Percentiles rank a stretch among this genome's conserved stretches.
Evolutionary conservation across 2,113 vertebrate species (phyloP).

Genomic region (Sebastes fasciatus): DNA sequence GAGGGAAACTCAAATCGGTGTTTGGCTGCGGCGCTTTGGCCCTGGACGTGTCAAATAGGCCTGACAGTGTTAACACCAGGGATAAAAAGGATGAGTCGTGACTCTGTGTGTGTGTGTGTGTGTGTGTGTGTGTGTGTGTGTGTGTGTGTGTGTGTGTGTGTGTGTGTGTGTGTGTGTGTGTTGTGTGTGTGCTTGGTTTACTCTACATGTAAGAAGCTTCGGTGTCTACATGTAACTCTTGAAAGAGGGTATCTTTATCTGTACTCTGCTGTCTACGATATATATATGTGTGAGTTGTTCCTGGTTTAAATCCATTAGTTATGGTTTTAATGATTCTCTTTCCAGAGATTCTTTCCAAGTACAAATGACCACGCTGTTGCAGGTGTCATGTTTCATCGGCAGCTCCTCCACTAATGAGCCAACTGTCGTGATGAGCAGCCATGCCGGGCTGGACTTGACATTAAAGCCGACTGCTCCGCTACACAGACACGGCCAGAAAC

Average conservation of each 20-base stretch:
- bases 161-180: constrained; percentile 11
- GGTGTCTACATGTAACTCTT: not conserved
- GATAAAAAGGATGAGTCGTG: constrained; percentile 42
- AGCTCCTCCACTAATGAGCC: constrained; percentile 27
- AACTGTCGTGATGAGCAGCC: not conserved
- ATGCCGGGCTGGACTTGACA: not conserved
- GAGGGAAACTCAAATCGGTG: constrained; percentile 44
- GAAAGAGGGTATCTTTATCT: not conserved
- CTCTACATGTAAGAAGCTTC: not conserved
- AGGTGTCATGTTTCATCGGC: constrained; percentile 2
- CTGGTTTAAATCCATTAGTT: not conserved
- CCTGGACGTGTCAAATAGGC: constrained; percentile 36
- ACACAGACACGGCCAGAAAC: not conserved
- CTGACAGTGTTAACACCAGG: constrained; percentile 43
- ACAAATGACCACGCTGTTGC: constrained; percentile 26
- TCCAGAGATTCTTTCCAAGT: not conserved
- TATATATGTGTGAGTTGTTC: not conserved
- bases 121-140: constrained; percentile 22
- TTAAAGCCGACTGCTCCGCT: not conserved
- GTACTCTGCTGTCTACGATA: not conserved
- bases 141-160: constrained; percentile 28
- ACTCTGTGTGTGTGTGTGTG: too few species aligned
- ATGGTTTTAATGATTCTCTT: constrained; percentile 6
- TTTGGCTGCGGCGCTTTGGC: constrained; percentile 32
- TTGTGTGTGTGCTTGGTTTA: not conserved